Conservation (phyloP, 2,888 invertebrate species). For the Nemoura dubitans region DNA sequence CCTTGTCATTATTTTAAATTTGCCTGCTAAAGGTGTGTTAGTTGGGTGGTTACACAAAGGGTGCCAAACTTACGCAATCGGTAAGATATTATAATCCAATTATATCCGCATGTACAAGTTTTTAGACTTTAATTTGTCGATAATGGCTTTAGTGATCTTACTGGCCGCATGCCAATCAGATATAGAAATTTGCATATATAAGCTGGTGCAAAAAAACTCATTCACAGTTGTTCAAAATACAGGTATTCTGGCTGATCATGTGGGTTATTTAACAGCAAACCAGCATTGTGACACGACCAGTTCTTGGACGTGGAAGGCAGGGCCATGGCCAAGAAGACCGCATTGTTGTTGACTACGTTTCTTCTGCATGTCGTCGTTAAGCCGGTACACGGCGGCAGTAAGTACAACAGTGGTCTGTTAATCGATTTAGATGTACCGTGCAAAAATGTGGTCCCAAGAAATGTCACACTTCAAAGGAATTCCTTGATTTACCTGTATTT, state of each 20-base stretch:
- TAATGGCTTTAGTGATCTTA: background rate
- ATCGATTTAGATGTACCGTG: too few species aligned
- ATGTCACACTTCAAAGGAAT: too few species aligned
- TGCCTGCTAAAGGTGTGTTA: background rate
- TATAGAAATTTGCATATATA: background rate
- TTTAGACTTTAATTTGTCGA: background rate
- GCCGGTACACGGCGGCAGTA: background rate
- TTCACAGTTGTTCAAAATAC: background rate
- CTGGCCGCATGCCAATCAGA: background rate
- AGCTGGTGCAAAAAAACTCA: background rate
- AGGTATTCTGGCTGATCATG: background rate
- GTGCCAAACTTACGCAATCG: too few species aligned
- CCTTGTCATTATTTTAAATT: background rate
- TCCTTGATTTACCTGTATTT: too few species aligned
- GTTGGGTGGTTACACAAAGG: too few species aligned
- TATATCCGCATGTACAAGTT: too few species aligned
- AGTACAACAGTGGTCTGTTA: background rate
- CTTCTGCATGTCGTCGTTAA: background rate
- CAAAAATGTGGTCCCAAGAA: too few species aligned
- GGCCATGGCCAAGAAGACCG: background rate
- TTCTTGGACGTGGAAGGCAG: background rate
- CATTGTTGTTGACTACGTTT: background rate
- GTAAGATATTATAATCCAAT: too few species aligned
- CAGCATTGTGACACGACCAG: background rate
- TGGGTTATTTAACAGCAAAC: background rate